Base-by-base conservation (phyloP, 2,888 invertebrate genomes). In the Nesidiocoris tenuis region DNA sequence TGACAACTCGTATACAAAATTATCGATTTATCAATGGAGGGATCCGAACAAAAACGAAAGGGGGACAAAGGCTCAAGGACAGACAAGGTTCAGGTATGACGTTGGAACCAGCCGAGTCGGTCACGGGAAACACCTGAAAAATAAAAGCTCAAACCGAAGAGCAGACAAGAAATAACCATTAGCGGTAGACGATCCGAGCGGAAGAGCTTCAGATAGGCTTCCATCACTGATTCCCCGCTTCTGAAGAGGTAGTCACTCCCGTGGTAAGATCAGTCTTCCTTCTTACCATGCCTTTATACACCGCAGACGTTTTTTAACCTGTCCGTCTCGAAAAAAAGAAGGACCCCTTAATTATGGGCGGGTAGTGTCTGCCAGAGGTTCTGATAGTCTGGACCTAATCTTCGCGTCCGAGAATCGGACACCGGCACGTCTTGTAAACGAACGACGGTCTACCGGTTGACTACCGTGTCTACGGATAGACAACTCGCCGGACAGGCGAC, bases 331-430 rank as follows among this genome's bases (percentile, higher is more conserved):
- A 39, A 39, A 39, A 39, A 39, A 39, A 12, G 39, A 39, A 39
- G 12, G 12, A 39, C 39, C 3, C 39, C 39, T 39, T 39, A 39
- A 39, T 39, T 39, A 39, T 39, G 39, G 39, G 39, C 39, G 39
- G 39, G 39, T 39, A 39, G 5, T 3, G 12, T 39, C 39, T 39
- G 39, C 5, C 39, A 39, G 39, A n/a, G 39, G 5, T 39, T 12
- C 39, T 39, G 39, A 39, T 39, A 39, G 39, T 12, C 39, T 39
- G 5, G 39, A 55, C 21, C 21, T 67, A 67, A 67, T 67, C 55
- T 67, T 56, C 56, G 67, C 54, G 9, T 39, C 65, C 25, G 54
- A 65, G 65, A 16, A 65, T 21, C 25, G 19, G 56, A 54, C 67
- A 39, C 39, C 39, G 39, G 39, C 39, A 39, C 39, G 39, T 39